Base-by-base conservation (phyloP, 2,888 invertebrate genomes). In the Dynastes tityus region DNA sequence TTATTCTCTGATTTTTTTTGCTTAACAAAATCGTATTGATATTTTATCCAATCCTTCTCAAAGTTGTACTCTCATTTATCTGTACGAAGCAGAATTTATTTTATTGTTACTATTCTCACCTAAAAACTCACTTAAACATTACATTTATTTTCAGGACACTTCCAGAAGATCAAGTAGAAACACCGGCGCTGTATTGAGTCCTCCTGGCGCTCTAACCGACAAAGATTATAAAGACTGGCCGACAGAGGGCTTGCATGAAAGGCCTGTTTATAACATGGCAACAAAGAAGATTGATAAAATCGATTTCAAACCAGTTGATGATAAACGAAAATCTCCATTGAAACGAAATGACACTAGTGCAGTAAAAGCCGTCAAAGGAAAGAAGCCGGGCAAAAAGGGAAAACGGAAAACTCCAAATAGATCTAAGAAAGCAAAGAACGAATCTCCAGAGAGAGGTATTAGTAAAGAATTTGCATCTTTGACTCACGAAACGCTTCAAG, bases 261-360 rank as follows among this genome's bases (percentile, higher is more conserved):
- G 89, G 37, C 86, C 86, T 1, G 85, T 84, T 65, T 88, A 85
- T 80, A 86, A 88, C 74, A 81, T 83, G 40, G 77, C 82, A 22
- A 86, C 87, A 0, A 83, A 85, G 53, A 84, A 84, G 79, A 83
- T 88, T n/a, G 86, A 86, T 80, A 83, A 85, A 71, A 84, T 86
- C 68, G 86, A 86, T 78, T 83, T 82, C 65, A 73, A 58, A 45
- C 40, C 58, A 8, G 61, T 27, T 0, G 73, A 73, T 11, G 73
- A 73, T 27, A 73, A 73, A 58, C 73, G 83, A 82, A 6, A 80
- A 78, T 29, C 77, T 49, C n/a, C 75, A 53, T 22, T 63, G 76
- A 61, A 65, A 11, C 37, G 27, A 55, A 74, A 58, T 37, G 63
- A 63, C 13, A 9, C 32, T 5, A 11, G 6, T 11, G 5, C 63